Percentiles rank a stretch among this genome's conserved stretches.
Evolutionary conservation across 2,113 vertebrate species (phyloP).

Genomic region (Helogale parvula): DNA sequence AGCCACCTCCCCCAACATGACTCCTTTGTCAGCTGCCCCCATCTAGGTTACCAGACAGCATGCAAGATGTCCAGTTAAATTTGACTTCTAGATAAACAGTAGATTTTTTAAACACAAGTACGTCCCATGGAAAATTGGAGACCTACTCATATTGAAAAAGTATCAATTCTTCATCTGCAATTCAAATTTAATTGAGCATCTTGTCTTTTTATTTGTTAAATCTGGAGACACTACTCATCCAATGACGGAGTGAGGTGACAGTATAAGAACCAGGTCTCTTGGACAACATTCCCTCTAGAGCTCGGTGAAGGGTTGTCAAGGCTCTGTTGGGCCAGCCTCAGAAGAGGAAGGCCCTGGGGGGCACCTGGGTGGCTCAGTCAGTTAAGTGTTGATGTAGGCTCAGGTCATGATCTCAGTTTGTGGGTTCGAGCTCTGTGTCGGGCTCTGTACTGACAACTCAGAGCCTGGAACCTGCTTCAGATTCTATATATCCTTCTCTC

Average conservation of each 20-base stretch:
- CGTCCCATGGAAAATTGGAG: background rate
- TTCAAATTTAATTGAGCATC: background rate
- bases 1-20: background rate
- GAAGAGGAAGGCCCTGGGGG: too few species aligned
- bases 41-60: background rate
- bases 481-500: too few species aligned
- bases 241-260: background rate
- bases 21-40: background rate
- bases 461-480: too few species aligned
- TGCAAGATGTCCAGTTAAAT: background rate
- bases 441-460: too few species aligned
- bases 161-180: background rate
- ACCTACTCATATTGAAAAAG: background rate
- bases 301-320: background rate
- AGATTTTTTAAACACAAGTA: background rate
- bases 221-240: background rate
- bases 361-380: too few species aligned
- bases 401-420: too few species aligned
- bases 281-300: background rate
- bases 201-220: background rate
- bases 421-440: too few species aligned
- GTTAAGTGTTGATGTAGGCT: accelerated
- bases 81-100: background rate
- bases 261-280: background rate
- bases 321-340: too few species aligned